phyloP scores from a whole-genome alignment of 2,888 invertebrate genomes.

The Microctonus hyperodae region DNA sequence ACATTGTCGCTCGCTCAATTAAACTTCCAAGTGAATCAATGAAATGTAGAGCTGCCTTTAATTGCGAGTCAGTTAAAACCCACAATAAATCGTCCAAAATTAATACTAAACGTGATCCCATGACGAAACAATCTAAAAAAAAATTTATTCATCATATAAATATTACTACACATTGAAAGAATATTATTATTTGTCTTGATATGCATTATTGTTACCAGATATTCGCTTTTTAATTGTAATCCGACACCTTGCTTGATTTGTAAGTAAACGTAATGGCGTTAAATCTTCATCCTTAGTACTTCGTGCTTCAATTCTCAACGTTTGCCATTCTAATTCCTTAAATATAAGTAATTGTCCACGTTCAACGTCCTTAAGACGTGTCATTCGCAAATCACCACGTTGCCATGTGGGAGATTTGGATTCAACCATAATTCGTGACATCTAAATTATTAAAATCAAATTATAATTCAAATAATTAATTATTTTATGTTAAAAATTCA shows the following conservation, averaged over 20 bases:
- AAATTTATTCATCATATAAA: neutral
- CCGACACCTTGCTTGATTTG: constrained; percentile 93
- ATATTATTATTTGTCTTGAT: neutral
- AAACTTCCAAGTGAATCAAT: constrained; percentile 84
- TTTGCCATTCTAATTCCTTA: constrained; percentile 98
- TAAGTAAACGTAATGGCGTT: constrained; percentile 89
- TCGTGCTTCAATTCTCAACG: constrained; percentile 92
- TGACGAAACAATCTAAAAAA: constrained; percentile 85
- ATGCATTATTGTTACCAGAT: constrained; percentile 68
- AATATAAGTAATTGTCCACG: constrained; percentile 93
- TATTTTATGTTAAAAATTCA: constrained; percentile 21
- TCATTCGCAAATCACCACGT: constrained; percentile 85
- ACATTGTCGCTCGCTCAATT: constrained; percentile 80
- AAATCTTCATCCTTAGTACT: constrained; percentile 78
- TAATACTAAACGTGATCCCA: constrained; percentile 89
- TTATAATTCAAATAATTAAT: constrained; percentile 4
- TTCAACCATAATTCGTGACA: constrained; percentile 91
- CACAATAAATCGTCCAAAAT: constrained; percentile 96
- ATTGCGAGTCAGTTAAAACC: constrained; percentile 95
- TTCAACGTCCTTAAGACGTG: constrained; percentile 88
- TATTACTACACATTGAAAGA: constrained; percentile 1
- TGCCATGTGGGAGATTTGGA: constrained; percentile 93
- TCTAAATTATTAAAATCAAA: constrained; percentile 65
- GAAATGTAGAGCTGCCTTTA: constrained; percentile 91
- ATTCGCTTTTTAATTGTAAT: constrained; percentile 95